Conservation (phyloP, 1,140 invertebrate genomes). For the Wasmannia auropunctata region DNA sequence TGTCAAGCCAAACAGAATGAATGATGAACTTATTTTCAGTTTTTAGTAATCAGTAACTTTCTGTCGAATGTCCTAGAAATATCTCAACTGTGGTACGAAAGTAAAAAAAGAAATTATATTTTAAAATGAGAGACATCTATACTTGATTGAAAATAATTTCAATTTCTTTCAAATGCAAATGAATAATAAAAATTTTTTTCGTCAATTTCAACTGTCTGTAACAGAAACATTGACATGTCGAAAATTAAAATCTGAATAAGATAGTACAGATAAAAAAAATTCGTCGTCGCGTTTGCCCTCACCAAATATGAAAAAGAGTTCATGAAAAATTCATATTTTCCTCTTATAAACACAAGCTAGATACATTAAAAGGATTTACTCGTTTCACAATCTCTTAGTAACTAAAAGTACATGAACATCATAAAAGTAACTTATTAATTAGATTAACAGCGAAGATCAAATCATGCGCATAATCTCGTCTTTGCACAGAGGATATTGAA, state of each 20-base stretch:
- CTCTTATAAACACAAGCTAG: neutral
- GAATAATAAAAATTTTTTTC: neutral
- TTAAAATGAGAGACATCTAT: no score
- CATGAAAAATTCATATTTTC: slow-evolving; percentile 12
- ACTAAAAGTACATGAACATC: neutral
- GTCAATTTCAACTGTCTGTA: neutral
- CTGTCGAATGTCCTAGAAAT: neutral
- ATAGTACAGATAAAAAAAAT: neutral
- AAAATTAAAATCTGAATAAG: neutral
- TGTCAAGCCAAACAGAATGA: neutral
- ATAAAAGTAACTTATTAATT: slow-evolving; percentile 25
- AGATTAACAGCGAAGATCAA: neutral
- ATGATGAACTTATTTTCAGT: neutral
- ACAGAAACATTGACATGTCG: neutral
- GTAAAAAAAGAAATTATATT: neutral
- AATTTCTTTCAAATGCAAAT: neutral
- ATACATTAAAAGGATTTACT: neutral
- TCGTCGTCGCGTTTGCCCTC: neutral
- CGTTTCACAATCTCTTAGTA: slow-evolving; percentile 10
- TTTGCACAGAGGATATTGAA: neutral
- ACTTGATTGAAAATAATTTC: neutral
- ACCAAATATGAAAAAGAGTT: neutral
- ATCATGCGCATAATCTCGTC: slow-evolving; percentile 19
- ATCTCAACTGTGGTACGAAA: neutral
- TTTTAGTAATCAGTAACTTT: neutral